phyloP scores from a whole-genome alignment of 2,797 vertebrate species.

The Micrastur ruficollis region DNA sequence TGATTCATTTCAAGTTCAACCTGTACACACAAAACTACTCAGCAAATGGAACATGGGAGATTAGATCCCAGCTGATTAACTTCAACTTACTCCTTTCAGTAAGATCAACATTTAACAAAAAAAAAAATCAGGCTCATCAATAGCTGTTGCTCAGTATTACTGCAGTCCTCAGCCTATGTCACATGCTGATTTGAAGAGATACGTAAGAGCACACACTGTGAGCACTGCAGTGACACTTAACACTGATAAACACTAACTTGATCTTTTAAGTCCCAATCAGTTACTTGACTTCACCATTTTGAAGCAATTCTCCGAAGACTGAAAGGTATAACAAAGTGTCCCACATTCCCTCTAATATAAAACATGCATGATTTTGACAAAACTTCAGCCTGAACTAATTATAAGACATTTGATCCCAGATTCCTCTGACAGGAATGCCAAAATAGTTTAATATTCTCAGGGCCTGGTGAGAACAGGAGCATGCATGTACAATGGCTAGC shows the following conservation, averaged over 20 bases:
- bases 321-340: not conserved
- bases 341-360: not conserved
- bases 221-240: not conserved
- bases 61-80: not conserved
- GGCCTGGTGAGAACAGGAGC: not conserved
- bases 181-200: not conserved
- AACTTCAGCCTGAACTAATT: not conserved
- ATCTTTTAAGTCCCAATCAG: not conserved
- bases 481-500: not conserved
- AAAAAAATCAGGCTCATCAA: not conserved
- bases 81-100: not conserved
- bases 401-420: not conserved
- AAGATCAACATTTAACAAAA: not conserved
- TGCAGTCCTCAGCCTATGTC: not conserved
- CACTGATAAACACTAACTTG: not conserved
- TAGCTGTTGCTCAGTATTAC: not conserved
- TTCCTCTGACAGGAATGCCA: not conserved
- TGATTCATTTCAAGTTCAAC: not conserved
- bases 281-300: not conserved
- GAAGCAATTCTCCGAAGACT: not conserved
- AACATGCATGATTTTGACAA: not conserved
- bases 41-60: not conserved
- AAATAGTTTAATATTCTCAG: not conserved
- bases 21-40: not conserved
- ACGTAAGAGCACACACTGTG: fast-evolving